Evolutionary conservation across 2,797 vertebrate species (phyloP).

Genomic region (Erpetoichthys calabaricus): DNA sequence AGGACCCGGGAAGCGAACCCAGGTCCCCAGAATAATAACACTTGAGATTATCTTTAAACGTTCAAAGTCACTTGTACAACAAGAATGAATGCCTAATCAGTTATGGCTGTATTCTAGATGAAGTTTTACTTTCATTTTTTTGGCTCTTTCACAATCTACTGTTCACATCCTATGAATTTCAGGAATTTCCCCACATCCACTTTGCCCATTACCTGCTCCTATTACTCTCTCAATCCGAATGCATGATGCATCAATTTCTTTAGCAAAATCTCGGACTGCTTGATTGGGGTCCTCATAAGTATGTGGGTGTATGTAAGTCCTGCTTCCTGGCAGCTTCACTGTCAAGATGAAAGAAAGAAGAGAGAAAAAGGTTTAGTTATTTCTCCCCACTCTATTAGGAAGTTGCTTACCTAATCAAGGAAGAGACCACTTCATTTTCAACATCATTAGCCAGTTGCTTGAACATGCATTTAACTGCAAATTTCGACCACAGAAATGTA

Average conservation of each 20-base stretch:
- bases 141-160: no score
- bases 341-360: slow-evolving; percentile 1
- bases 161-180: no score
- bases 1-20: no score
- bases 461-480: slow-evolving; percentile 6
- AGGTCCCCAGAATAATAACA: no score
- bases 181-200: no score
- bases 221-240: slow-evolving; percentile 64
- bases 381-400: slow-evolving; percentile 13
- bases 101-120: no score
- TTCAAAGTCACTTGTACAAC: no score
- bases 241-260: slow-evolving; percentile 63
- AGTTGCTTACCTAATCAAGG: slow-evolving; percentile 16
- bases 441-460: slow-evolving; percentile 27
- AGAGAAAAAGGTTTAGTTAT: neutral
- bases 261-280: slow-evolving; percentile 61
- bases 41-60: no score
- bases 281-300: slow-evolving; percentile 67
- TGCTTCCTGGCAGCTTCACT: slow-evolving; percentile 61
- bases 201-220: slow-evolving; percentile 46
- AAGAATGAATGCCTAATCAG: no score
- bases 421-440: slow-evolving; percentile 18
- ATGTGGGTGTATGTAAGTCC: slow-evolving; percentile 61
- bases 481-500: slow-evolving; percentile 5
- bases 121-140: no score